Evolutionary conservation across 2,797 vertebrate genomes (phyloP), one percentile per base, ranked within the genome.

Genomic region (Labroides dimidiatus): DNA sequence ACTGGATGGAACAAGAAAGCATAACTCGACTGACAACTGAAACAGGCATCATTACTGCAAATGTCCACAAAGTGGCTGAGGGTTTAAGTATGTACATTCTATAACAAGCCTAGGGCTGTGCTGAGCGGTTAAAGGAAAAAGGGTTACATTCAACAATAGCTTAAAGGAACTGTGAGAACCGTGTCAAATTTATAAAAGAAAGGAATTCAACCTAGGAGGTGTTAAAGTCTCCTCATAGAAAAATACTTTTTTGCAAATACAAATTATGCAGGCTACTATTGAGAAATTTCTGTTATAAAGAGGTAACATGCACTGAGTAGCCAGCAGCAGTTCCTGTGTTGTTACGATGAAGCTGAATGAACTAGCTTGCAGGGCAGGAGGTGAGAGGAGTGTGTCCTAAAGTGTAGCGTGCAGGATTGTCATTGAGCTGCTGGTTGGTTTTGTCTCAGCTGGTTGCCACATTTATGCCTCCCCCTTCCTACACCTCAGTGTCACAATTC

Each of bases 371-470:
- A 64, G 75, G 75, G 75, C 72, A 10, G 63, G 49, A 66, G 85
- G 72, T 82, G 87, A 84, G 91, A 88, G 87, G 84, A 87, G 89
- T 84, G 86, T 84, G 84, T 88, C 65, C 82, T 90, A 89, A 93
- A 93, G 92, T 93, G 90, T 91, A 89, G 89, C 78, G 84, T 93
- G 93, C 91, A 92, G 84, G 93, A 95, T 93, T 94, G 93, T 94
- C 91, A 82, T 78, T 87, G 83, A 92, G 87, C 79, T 90, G 90
- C 91, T 93, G 90, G 85, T 91, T 90, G 81, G 75, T 87, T 84
- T 88, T 77, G 77, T 81, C 82, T 88, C 91, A 89, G 68, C 88
- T 86, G 82, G 82, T 72, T 84, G 88, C 87, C 88, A 89, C 85
- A 75, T 84, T 73, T 70, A 53, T 33, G 69, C 60, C 81, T 75